phyloP scores from a whole-genome alignment of 2,797 vertebrate genomes.

The Scomberomorus guttatus region DNA sequence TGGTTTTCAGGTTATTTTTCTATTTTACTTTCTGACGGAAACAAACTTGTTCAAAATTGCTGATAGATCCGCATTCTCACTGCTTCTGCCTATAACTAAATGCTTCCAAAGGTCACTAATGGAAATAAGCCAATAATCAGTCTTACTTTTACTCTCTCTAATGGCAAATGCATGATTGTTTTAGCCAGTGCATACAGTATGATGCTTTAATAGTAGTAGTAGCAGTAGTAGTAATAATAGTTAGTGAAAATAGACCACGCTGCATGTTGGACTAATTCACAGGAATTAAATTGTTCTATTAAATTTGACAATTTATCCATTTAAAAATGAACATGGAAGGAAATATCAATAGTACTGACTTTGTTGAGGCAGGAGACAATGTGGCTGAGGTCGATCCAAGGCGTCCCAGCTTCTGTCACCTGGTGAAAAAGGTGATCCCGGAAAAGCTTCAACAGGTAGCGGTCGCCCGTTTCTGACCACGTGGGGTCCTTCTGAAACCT shows the following conservation, averaged over 20 bases:
- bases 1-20: too few species aligned
- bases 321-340: background rate
- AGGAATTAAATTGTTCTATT: background rate
- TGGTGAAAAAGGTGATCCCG: conserved; percentile 99
- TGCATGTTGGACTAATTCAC: background rate
- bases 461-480: conserved; percentile 99
- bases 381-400: conserved; percentile 99
- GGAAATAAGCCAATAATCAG: background rate
- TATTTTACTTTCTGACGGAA: background rate
- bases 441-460: conserved; percentile 98
- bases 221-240: too few species aligned
- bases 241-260: conserved; percentile 17
- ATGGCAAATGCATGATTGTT: background rate
- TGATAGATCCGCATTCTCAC: background rate
- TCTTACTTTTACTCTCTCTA: conserved; percentile 1
- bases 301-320: too few species aligned
- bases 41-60: background rate
- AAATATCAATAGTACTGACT: conserved; percentile 81
- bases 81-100: background rate
- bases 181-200: background rate
- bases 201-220: conserved; percentile 15
- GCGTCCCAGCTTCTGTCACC: conserved; percentile 97
- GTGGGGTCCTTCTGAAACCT: conserved; percentile 99
- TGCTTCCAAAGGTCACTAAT: background rate
- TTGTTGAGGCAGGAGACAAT: conserved; percentile 99